These are phyloP conservation scores for Dinothrombium tinctorium DNA, from an alignment of 1,140 invertebrate species.

Conservation along the genomic window DNA sequence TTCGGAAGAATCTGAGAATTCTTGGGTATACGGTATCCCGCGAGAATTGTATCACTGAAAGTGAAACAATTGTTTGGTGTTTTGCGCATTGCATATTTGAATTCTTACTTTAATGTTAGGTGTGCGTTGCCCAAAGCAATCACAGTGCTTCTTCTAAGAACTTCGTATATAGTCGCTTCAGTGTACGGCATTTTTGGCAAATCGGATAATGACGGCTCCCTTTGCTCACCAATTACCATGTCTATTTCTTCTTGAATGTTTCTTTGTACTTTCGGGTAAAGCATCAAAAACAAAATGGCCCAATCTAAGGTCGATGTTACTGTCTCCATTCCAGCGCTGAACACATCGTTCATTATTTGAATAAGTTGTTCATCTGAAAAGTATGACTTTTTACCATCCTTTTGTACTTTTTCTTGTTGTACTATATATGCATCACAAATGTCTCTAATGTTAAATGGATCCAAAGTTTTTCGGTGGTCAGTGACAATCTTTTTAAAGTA, in stretches of 20 bases:
- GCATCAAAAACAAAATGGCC: constrained; percentile 62
- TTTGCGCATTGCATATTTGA: background rate
- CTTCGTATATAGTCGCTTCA: constrained; percentile 63
- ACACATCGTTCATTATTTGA: constrained; percentile 63
- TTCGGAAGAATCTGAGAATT: constrained; percentile 57
- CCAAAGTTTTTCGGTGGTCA: constrained; percentile 45
- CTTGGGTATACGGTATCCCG: constrained; percentile 54
- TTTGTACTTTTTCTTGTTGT: constrained; percentile 54
- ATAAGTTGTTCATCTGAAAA: constrained; percentile 56
- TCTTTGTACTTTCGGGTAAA: constrained; percentile 54
- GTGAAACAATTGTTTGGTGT: background rate
- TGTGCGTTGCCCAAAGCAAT: constrained; percentile 57
- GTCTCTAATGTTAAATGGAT: constrained; percentile 48
- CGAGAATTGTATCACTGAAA: constrained; percentile 44
- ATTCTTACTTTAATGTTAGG: constrained; percentile 32
- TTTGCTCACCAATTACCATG: constrained; percentile 44
- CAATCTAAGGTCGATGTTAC: constrained; percentile 70
- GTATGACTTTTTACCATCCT: constrained; percentile 32
- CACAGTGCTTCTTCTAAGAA: constrained; percentile 29
- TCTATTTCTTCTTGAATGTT: constrained; percentile 73
- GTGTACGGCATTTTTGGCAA: constrained; percentile 53
- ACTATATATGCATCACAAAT: constrained; percentile 60
- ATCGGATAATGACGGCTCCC: constrained; percentile 57
- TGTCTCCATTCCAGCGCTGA: constrained; percentile 79
- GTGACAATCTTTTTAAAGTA: constrained; percentile 62